A percentile compares a stretch with the other conserved stretches of the same genome.
phyloP scores from a whole-genome alignment of 35 echinoderm and acorn worm species.

The Heliocidaris tuberculata region DNA sequence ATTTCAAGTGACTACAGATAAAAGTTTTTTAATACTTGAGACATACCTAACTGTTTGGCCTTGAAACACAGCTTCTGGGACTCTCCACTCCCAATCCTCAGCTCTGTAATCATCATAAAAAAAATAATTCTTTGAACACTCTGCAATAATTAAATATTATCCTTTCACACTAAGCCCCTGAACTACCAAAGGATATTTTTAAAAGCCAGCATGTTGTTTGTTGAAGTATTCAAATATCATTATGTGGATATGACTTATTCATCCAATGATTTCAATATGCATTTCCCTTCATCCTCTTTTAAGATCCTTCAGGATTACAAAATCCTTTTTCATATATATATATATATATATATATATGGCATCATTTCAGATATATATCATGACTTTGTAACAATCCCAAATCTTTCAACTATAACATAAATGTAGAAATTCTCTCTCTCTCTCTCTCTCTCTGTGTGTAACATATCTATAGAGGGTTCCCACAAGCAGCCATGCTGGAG shows the following conservation, averaged over 20 bases:
- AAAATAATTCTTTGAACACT: slow-evolving; percentile 15
- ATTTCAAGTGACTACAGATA: too few relatives aligned
- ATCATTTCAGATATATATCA: background rate
- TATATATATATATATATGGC: too few relatives aligned
- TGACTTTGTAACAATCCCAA: background rate
- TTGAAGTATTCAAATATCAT: too few relatives aligned
- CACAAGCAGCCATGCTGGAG: too few relatives aligned
- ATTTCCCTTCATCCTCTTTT: background rate
- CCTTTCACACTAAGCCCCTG: background rate
- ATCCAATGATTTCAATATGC: background rate
- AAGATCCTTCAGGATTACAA: background rate
- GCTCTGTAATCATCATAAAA: slow-evolving; percentile 38
- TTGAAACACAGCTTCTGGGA: slow-evolving; percentile 79
- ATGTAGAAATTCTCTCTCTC: background rate
- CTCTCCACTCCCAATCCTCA: slow-evolving; percentile 78
- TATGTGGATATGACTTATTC: background rate
- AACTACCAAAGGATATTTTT: background rate
- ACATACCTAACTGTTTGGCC: slow-evolving; percentile 69
- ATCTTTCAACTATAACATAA: background rate
- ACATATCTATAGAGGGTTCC: too few relatives aligned
- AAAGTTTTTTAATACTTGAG: background rate
- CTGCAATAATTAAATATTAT: background rate
- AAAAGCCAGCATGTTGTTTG: too few relatives aligned
- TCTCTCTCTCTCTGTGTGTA: too few relatives aligned
- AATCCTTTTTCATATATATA: background rate